phyloP scores from a whole-genome alignment of 2,113 vertebrate species.

The Varanus komodoensis region DNA sequence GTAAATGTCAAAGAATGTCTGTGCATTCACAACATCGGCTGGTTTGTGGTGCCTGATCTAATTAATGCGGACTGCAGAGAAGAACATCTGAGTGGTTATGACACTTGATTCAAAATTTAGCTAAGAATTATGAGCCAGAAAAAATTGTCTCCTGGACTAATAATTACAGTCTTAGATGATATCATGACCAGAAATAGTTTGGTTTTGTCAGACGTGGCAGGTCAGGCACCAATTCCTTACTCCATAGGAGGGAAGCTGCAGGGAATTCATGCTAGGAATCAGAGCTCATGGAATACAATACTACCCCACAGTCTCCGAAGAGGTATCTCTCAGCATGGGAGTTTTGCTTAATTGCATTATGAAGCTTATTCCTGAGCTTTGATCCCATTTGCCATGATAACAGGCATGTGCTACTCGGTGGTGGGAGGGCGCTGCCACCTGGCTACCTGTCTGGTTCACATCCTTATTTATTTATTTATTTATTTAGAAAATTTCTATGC shows the following conservation, averaged over 20 bases:
- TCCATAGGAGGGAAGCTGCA: background rate
- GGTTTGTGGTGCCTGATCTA: no score
- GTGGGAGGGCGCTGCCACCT: background rate
- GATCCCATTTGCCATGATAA: background rate
- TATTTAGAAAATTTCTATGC: no score
- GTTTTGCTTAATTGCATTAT: background rate
- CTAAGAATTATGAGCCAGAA: background rate
- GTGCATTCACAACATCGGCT: no score
- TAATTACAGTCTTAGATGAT: background rate
- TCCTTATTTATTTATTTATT: no score
- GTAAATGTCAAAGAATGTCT: background rate
- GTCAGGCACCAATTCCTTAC: background rate
- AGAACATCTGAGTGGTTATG: background rate
- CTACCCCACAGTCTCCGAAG: background rate
- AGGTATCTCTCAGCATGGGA: background rate
- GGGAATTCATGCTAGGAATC: background rate
- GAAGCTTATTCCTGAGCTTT: background rate
- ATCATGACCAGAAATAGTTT: background rate
- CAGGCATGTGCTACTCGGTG: background rate
- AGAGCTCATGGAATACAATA: background rate
- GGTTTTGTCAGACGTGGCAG: background rate
- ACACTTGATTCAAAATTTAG: background rate
- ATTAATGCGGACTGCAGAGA: background rate
- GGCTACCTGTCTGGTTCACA: background rate
- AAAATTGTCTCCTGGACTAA: background rate